Evolutionary conservation across 2,113 vertebrate genomes (phyloP).

Genomic region (Myanophis thanlyinensis): DNA sequence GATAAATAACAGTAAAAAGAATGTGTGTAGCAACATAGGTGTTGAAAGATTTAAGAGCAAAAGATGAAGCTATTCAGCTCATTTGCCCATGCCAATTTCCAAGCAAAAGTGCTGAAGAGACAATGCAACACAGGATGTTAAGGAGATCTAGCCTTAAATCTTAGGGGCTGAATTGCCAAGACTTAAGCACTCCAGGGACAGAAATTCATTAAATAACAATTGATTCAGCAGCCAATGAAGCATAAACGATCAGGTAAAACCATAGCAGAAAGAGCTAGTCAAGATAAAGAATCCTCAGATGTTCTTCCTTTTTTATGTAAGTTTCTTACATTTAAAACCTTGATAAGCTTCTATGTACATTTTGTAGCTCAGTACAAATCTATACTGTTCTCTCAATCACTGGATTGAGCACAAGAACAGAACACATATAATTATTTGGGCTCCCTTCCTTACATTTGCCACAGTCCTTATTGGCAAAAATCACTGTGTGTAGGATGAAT

Average conservation of each 20-base stretch:
- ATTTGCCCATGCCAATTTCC: conserved; percentile 31
- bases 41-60: conserved; percentile 43
- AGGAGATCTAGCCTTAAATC: background rate
- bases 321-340: background rate
- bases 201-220: background rate
- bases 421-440: background rate
- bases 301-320: background rate
- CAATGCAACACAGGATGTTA: background rate
- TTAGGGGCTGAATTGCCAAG: background rate
- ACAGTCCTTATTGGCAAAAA: background rate
- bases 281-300: background rate
- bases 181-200: background rate
- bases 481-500: background rate
- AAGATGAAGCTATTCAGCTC: conserved; percentile 25
- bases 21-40: conserved; percentile 32
- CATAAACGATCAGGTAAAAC: background rate
- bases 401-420: background rate
- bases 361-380: background rate
- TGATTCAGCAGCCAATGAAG: background rate
- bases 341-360: background rate
- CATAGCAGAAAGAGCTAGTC: background rate
- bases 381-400: background rate
- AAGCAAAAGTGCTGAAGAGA: conserved; percentile 32
- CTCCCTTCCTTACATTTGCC: background rate
- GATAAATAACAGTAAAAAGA: conserved; percentile 28